These are phyloP conservation scores for Laupala kohalensis DNA, from an alignment of 1,140 invertebrate species.

Conservation along the genomic window DNA sequence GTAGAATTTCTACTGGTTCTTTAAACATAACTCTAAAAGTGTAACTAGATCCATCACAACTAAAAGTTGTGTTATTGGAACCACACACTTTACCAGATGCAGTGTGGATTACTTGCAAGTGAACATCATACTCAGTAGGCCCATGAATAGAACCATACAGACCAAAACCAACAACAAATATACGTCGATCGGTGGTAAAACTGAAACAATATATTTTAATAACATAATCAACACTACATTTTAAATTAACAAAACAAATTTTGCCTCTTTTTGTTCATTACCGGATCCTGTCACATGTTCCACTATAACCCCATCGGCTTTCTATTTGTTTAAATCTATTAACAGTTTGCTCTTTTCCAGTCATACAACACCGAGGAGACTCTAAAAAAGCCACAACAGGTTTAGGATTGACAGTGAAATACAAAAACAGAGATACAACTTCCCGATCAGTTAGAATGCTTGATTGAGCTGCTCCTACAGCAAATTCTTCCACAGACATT, in stretches of 20 bases:
- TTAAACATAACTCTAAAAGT: slow-evolving; percentile 83
- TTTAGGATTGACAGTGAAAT: slow-evolving; percentile 67
- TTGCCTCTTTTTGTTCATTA: too few species aligned
- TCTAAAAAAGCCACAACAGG: slow-evolving; percentile 57
- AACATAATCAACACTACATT: too few species aligned
- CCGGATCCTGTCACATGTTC: slow-evolving; percentile 72
- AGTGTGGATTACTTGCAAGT: slow-evolving; percentile 65
- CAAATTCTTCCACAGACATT: slow-evolving; percentile 81
- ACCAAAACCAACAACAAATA: slow-evolving; percentile 79
- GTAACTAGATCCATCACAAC: slow-evolving; percentile 65
- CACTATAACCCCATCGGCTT: slow-evolving; percentile 76
- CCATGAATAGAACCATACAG: slow-evolving; percentile 78
- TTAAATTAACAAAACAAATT: too few species aligned
- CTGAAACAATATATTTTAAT: slow-evolving; percentile 28
- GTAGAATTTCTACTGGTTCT: slow-evolving; percentile 70
- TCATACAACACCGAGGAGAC: slow-evolving; percentile 65
- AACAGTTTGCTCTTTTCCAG: slow-evolving; percentile 69
- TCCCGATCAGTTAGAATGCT: slow-evolving; percentile 63
- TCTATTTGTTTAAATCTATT: slow-evolving; percentile 71
- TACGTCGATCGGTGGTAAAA: slow-evolving; percentile 68
- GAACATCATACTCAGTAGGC: slow-evolving; percentile 66
- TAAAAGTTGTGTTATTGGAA: slow-evolving; percentile 62
- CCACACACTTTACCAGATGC: slow-evolving; percentile 63
- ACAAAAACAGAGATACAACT: slow-evolving; percentile 64
- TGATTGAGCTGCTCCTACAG: slow-evolving; percentile 61